Base-by-base conservation (phyloP, 92 coral and sea anemone species). In the Porites cylindrica region DNA sequence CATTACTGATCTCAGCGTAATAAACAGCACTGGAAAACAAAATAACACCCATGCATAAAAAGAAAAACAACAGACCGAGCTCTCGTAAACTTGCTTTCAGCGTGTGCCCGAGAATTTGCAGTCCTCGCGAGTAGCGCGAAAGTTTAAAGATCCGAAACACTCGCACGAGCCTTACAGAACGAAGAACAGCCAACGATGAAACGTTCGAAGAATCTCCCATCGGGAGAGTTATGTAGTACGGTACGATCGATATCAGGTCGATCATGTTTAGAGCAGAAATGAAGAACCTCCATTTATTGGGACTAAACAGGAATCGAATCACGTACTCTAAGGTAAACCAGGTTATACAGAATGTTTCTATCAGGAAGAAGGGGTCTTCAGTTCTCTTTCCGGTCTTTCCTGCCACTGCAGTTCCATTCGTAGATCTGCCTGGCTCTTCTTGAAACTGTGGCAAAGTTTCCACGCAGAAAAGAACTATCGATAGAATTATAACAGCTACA, bases 371-470 rank as follows among this genome's bases (percentile, higher is more conserved):
- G 6, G 91, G 91, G 20, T 89, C 79, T 10, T 85, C 93, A 58
- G 90, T 75, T 17, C 79, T 88, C 72, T 66, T 76, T 10, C 87
- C 75, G 19, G 77, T 64, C 17, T 63, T 54, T 1, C 59, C 21
- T 12, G 60, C 29, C 29, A 64, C 89, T 7, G 77, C 60, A n/a
- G 92, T 76, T 6, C 65, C 82, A 58, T 91, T 83, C 0, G 56
- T 56, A 59, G 51, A 68, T 60, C 84, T 70, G 8, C 53, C 58
- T 13, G 88, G 75, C 51, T 66, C 71, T 59, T 81, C 83, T 54
- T 93, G 99, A 79, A 95, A 97, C 79, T 93, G 93, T 12, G 99
- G 99, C 67, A 97, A 86, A 13, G 99, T 97, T 81, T 97, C 99
- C 59, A 97, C 93, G 63, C 99, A 97, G 85, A 97, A 97, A 62